phyloP scores from a whole-genome alignment of 92 coral and sea anemone species.

The Hydrozoanthus gracilis region DNA sequence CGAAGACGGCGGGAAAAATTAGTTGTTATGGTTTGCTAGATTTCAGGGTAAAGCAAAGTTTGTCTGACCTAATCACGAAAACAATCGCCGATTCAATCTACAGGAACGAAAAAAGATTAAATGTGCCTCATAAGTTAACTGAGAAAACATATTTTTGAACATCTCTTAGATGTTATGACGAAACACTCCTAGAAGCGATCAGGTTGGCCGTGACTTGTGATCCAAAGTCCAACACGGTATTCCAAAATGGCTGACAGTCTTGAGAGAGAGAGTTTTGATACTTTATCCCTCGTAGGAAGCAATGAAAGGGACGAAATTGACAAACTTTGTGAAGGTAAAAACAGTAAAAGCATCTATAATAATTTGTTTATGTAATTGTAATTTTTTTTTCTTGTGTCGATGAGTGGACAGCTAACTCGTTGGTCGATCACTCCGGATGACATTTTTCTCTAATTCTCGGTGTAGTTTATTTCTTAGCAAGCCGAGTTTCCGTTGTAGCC shows the following conservation, averaged over 20 bases:
- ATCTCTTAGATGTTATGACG: too few relatives aligned
- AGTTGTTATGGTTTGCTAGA: not conserved
- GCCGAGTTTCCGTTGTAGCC: too few relatives aligned
- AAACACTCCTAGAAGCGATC: too few relatives aligned
- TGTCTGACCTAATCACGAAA: too few relatives aligned
- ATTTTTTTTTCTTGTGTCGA: not conserved
- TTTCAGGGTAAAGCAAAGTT: too few relatives aligned
- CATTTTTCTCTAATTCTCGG: too few relatives aligned
- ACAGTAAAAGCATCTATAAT: not conserved
- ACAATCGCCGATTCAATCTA: too few relatives aligned
- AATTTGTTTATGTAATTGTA: not conserved
- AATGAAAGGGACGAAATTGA: not conserved
- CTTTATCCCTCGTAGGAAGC: not conserved
- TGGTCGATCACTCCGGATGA: not conserved
- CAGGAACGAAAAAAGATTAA: too few relatives aligned
- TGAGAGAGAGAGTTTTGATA: not conserved
- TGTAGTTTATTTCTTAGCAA: too few relatives aligned
- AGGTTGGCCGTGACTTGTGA: too few relatives aligned
- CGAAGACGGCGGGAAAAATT: not conserved
- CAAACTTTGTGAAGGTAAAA: slow-evolving; percentile 17
- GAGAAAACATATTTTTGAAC: too few relatives aligned
- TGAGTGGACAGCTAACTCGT: not conserved
- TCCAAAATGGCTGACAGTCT: not conserved
- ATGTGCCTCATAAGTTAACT: too few relatives aligned
- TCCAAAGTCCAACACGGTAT: not conserved